Evolutionary conservation across 2,888 invertebrate species (phyloP).

Genomic region (Philonicus albiceps): DNA sequence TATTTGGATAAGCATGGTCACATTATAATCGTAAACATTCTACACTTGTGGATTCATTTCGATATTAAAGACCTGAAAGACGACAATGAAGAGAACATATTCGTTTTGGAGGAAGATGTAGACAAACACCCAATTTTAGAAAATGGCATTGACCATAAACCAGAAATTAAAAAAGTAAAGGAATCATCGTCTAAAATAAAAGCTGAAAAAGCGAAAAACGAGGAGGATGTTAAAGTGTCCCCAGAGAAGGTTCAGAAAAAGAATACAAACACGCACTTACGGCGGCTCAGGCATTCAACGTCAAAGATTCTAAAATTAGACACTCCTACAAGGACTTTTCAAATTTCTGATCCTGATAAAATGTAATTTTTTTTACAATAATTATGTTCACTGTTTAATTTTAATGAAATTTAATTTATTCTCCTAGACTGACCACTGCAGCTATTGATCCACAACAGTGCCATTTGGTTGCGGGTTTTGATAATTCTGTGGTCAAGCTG

Average conservation of each 20-base stretch:
- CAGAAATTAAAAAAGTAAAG: neutral
- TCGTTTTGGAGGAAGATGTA: conserved; percentile 39
- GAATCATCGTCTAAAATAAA: neutral
- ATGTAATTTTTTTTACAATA: conserved; percentile 33
- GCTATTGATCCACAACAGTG: conserved; percentile 58
- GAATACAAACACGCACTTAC: conserved; percentile 3
- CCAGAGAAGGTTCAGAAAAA: conserved; percentile 23
- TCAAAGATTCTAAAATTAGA: conserved; percentile 44
- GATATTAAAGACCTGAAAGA: conserved; percentile 64
- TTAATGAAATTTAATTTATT: neutral
- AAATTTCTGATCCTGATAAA: conserved; percentile 50
- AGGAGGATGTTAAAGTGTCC: neutral
- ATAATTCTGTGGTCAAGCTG: conserved; percentile 59
- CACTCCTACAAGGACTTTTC: conserved; percentile 47
- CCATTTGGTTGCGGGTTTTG: conserved; percentile 61
- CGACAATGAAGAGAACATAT: conserved; percentile 51
- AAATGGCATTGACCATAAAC: conserved; percentile 22
- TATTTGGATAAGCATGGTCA: conserved; percentile 75
- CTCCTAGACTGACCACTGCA: conserved; percentile 50
- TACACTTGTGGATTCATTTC: conserved; percentile 71
- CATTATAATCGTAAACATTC: conserved; percentile 73
- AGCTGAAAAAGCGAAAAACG: neutral
- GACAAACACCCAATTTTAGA: conserved; percentile 17
- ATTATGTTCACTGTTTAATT: neutral
- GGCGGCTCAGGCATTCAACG: conserved; percentile 34